Conservation (phyloP, 35 echinoderm and acorn worm species). For the Anneissia japonica region DNA sequence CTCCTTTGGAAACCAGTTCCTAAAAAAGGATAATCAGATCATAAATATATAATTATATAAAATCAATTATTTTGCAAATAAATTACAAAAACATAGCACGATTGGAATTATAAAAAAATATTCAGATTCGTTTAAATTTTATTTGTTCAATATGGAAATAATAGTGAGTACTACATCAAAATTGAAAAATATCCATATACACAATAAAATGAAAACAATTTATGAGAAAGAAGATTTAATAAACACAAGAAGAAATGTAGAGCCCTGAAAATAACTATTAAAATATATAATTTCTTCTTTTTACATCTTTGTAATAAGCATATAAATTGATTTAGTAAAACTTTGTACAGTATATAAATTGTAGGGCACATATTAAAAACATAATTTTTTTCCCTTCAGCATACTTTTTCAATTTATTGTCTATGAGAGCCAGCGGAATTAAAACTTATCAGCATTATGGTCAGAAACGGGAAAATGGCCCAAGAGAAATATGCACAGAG, state of each 20-base stretch:
- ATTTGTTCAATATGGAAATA: no score
- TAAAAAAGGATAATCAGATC: not conserved
- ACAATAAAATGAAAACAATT: no score
- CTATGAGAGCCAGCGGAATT: not conserved
- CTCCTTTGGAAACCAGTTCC: conserved; percentile 53
- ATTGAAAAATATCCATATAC: no score
- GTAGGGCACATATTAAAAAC: not conserved
- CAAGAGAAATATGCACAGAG: not conserved
- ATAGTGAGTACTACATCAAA: no score
- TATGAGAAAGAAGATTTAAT: no score
- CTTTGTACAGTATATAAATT: not conserved
- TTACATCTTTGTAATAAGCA: not conserved
- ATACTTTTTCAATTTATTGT: not conserved
- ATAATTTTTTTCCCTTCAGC: not conserved
- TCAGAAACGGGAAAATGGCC: not conserved
- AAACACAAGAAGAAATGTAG: no score
- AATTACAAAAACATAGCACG: no score
- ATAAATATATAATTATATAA: not conserved
- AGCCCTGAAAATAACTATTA: no score
- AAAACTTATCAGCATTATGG: no score
- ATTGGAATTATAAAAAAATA: no score
- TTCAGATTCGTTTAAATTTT: no score
- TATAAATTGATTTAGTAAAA: not conserved
- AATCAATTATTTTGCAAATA: not conserved
- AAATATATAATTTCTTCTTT: no score